These are phyloP conservation scores for Pandemis corylana DNA, from an alignment of 2,888 invertebrate species.

Conservation along the genomic window DNA sequence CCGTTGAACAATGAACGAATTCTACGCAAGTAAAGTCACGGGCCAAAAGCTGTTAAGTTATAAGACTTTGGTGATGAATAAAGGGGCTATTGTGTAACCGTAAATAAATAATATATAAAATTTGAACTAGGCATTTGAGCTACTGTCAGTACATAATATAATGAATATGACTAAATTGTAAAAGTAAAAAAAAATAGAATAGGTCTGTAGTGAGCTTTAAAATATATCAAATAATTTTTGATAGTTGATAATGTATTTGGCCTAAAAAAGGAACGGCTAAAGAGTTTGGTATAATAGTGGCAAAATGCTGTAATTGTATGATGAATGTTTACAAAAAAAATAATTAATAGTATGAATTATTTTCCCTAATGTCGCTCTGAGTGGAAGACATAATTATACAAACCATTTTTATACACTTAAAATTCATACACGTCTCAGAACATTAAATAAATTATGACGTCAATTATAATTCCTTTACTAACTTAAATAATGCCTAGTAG, in stretches of 20 bases:
- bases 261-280: constrained; percentile 8
- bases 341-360: neutral
- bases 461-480: constrained; percentile 32
- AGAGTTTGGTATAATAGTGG: neutral
- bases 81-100: too few relatives aligned
- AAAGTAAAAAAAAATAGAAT: neutral
- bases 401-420: neutral
- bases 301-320: constrained; percentile 1
- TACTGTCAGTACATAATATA: neutral
- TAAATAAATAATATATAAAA: too few relatives aligned
- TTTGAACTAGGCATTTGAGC: too few relatives aligned
- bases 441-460: constrained; percentile 22
- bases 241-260: constrained; percentile 28
- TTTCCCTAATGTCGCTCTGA: neutral
- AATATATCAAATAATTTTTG: neutral
- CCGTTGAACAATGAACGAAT: too few relatives aligned
- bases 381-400: neutral
- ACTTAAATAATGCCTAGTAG: constrained; percentile 6
- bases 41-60: too few relatives aligned
- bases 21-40: too few relatives aligned
- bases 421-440: neutral
- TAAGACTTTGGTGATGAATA: too few relatives aligned
- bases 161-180: neutral
- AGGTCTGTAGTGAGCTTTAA: neutral
- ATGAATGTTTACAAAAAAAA: neutral